These are phyloP conservation scores for Periphyllus acericola DNA, from an alignment of 2,888 invertebrate species.

Conservation along the genomic window DNA sequence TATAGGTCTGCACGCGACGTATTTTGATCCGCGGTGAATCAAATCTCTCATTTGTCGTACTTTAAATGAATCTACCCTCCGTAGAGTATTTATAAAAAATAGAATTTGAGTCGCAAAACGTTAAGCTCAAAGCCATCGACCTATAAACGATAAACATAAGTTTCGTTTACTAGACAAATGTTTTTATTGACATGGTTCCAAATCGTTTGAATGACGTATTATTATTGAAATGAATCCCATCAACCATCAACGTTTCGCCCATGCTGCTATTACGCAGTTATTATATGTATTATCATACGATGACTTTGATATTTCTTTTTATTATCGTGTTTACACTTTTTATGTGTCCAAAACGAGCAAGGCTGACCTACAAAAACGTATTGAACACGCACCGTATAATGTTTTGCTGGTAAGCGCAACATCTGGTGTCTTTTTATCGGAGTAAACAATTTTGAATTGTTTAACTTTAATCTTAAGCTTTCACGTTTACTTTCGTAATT, in stretches of 20 bases:
- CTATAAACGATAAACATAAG: not conserved
- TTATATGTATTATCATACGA: not conserved
- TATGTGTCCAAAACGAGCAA: constrained; percentile 32
- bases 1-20: too few species aligned
- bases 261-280: constrained; percentile 17
- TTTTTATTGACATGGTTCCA: constrained; percentile 11
- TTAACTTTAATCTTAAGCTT: too few species aligned
- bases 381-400: not conserved
- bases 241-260: not conserved
- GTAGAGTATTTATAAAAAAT: not conserved
- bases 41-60: too few species aligned
- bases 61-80: too few species aligned
- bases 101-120: not conserved
- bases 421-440: constrained; percentile 9
- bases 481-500: too few species aligned
- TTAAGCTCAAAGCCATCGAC: not conserved
- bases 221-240: constrained; percentile 41
- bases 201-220: not conserved
- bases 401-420: not conserved
- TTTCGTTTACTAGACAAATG: not conserved
- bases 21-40: too few species aligned
- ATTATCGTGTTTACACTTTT: constrained; percentile 20
- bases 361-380: constrained; percentile 24
- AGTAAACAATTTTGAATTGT: constrained; percentile 13
- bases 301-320: constrained; percentile 39